A percentile compares a stretch with the other conserved stretches of the same genome.
Evolutionary conservation across 2,113 vertebrate species (phyloP).

Genomic region (Empidonax alnorum): DNA sequence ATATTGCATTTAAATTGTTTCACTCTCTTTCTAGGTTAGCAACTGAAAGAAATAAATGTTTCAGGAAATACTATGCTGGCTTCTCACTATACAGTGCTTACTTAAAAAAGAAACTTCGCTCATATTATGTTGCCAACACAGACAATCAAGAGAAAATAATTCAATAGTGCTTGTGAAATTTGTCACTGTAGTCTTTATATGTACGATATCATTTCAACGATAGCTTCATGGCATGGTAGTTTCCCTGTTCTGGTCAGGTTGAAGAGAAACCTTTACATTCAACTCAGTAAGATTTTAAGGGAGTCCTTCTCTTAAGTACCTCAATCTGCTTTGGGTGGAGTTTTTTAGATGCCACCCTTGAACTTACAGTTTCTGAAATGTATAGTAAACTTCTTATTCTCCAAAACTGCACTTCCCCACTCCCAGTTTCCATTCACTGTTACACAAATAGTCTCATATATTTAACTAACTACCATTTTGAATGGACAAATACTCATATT

Average conservation of each 20-base stretch:
- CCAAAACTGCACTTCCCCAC: background rate
- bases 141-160: background rate
- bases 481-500: background rate
- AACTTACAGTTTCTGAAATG: background rate
- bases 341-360: background rate
- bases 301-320: background rate
- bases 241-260: background rate
- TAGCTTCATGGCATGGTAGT: background rate
- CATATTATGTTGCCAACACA: accelerated
- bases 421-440: background rate
- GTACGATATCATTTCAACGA: background rate
- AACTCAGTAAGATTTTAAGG: background rate
- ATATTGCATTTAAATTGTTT: background rate
- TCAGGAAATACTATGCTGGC: background rate
- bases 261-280: background rate
- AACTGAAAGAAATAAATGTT: background rate
- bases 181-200: background rate
- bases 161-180: background rate
- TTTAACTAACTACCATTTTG: background rate
- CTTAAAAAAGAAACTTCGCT: background rate
- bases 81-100: background rate
- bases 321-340: background rate
- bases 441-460: background rate
- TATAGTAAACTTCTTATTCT: background rate
- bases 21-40: background rate